Evolutionary conservation across 2,113 vertebrate species (phyloP).

Genomic region (Trinectes maculatus): DNA sequence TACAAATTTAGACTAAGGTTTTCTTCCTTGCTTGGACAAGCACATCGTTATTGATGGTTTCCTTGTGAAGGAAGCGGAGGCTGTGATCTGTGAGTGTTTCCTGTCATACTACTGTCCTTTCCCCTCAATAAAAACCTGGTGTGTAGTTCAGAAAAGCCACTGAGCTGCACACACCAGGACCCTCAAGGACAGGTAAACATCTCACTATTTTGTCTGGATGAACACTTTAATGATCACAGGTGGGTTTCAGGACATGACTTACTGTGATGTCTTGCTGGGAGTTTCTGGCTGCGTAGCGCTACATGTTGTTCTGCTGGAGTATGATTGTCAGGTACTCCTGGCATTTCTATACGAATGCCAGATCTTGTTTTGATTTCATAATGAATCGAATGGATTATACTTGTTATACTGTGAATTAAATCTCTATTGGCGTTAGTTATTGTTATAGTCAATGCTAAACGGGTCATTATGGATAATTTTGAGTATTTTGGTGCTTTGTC

Average conservation of each 20-base stretch:
- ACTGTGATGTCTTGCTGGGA: slow-evolving; percentile 7
- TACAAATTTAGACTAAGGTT: slow-evolving; percentile 37
- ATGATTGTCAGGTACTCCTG: slow-evolving; percentile 51
- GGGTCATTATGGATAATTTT: not conserved
- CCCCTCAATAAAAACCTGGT: slow-evolving; percentile 65
- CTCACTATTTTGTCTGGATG: not conserved
- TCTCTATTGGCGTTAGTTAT: not conserved
- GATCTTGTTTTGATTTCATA: slow-evolving; percentile 24
- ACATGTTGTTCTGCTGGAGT: slow-evolving; percentile 13
- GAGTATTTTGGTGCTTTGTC: not conserved
- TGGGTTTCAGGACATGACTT: not conserved
- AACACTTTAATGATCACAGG: not conserved
- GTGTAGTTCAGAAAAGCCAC: slow-evolving; percentile 53
- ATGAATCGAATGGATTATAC: not conserved
- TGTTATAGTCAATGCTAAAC: not conserved
- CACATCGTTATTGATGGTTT: slow-evolving; percentile 71
- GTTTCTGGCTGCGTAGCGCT: slow-evolving; percentile 12
- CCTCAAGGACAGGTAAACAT: slow-evolving; percentile 40
- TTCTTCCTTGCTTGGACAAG: slow-evolving; percentile 46
- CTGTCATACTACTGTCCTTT: slow-evolving; percentile 46
- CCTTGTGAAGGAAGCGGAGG: slow-evolving; percentile 69
- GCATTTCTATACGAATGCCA: too few relatives aligned
- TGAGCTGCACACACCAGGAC: not conserved
- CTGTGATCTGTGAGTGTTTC: slow-evolving; percentile 72
- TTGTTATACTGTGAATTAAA: not conserved